A percentile compares a stretch with the other conserved stretches of the same genome.
Conservation (phyloP, 2,888 invertebrate species). For the Odontocolon sp. region DNA sequence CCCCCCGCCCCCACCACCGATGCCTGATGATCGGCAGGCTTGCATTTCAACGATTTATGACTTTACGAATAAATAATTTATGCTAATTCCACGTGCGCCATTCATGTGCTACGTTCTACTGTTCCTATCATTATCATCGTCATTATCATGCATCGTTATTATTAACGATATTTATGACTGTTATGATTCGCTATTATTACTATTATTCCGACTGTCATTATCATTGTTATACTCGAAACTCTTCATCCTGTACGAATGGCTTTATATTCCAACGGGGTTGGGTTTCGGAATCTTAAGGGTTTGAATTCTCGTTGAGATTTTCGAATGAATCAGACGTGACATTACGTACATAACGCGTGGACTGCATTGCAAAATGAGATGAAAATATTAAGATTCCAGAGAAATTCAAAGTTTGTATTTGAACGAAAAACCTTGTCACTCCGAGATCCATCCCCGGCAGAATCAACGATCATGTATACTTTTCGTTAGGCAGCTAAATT, state of each 20-base stretch:
- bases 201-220: slow-evolving; percentile 56
- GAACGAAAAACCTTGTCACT: slow-evolving; percentile 64
- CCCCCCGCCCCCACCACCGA: background rate
- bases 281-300: slow-evolving; percentile 68
- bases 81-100: slow-evolving; percentile 60
- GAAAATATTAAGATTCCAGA: slow-evolving; percentile 50
- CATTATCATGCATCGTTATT: slow-evolving; percentile 64
- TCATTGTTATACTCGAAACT: slow-evolving; percentile 61
- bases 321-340: background rate
- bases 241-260: slow-evolving; percentile 72
- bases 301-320: background rate
- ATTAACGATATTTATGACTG: slow-evolving; percentile 62
- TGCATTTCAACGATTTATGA: slow-evolving; percentile 38
- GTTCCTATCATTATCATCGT: slow-evolving; percentile 64
- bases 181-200: slow-evolving; percentile 67
- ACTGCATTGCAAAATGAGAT: background rate
- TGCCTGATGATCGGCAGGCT: slow-evolving; percentile 20
- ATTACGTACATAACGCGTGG: background rate
- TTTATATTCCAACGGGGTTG: slow-evolving; percentile 69
- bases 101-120: slow-evolving; percentile 64
- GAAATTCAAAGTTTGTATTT: slow-evolving; percentile 40
- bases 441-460: slow-evolving; percentile 72
- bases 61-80: slow-evolving; percentile 50
- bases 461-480: slow-evolving; percentile 72
- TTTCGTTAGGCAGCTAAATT: slow-evolving; percentile 72